phyloP scores from a whole-genome alignment of 1,140 invertebrate genomes.

The Drosophila lacteicornis region DNA sequence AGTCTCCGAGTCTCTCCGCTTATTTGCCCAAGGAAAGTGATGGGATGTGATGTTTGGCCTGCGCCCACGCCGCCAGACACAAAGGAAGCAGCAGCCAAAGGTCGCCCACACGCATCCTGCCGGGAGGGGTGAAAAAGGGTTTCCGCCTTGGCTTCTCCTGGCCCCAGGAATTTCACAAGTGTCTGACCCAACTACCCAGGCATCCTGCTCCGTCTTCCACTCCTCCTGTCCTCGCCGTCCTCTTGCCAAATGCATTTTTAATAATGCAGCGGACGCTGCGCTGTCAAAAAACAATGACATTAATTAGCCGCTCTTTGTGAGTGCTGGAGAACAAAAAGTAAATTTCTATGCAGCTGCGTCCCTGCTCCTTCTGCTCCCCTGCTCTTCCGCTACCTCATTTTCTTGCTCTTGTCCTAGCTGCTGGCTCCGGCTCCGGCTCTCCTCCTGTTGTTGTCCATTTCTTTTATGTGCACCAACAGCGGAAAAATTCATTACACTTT shows the following conservation, averaged over 20 bases:
- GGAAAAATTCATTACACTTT: slow-evolving; percentile 81
- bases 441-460: slow-evolving; percentile 62
- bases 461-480: slow-evolving; percentile 74
- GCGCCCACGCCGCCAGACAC: slow-evolving; percentile 15
- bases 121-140: slow-evolving; percentile 16
- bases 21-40: slow-evolving; percentile 73
- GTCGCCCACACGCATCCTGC: slow-evolving; percentile 9
- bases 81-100: slow-evolving; percentile 7
- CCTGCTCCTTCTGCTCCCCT: slow-evolving; percentile 21
- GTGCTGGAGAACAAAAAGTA: slow-evolving; percentile 62
- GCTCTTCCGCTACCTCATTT: slow-evolving; percentile 4
- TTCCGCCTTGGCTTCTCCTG: slow-evolving; percentile 1
- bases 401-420: slow-evolving; percentile 31
- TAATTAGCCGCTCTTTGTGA: slow-evolving; percentile 77
- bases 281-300: slow-evolving; percentile 80
- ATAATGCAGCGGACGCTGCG: slow-evolving; percentile 67
- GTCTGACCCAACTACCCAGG: neutral
- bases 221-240: neutral
- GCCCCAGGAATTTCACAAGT: slow-evolving; percentile 33
- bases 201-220: neutral
- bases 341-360: slow-evolving; percentile 61
- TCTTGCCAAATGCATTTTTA: slow-evolving; percentile 67
- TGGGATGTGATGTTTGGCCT: slow-evolving; percentile 56
- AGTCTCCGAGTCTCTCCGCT: slow-evolving; percentile 23
- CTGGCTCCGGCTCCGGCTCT: too few species aligned